Base-by-base conservation (phyloP, 2,113 vertebrate species). In the Cyprinodon brontotheroides region DNA sequence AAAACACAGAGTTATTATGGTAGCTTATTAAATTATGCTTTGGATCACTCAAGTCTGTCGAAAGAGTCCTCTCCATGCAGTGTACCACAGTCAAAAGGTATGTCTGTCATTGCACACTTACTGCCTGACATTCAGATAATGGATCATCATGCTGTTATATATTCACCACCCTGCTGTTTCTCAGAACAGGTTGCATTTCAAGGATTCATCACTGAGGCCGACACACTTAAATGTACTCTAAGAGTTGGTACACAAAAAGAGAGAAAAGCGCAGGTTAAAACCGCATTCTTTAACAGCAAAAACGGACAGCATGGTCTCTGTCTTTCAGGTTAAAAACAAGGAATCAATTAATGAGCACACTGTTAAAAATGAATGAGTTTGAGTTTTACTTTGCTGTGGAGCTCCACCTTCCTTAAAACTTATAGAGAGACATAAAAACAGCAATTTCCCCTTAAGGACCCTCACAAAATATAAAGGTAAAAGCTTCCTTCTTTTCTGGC, bases 101-200 rank as follows among this genome's bases (percentile, higher is more conserved):
- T 77, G 71, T 74, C 72, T 43, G 80, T 70, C 79, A 72, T 47
- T 29, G 45, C 87, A 82, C 87, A 76, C 79, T 90, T 80, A 80
- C 72, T 61, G 74, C 70, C 75, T 89, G 85, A 91, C 90, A 89
- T 89, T 90, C 87, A 86, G 80, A 87, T 90, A 91, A 92, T 92
- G 89, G 90, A 86, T 85, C 41, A 50, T 65, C 74, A 65, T 45
- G 68, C 80, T 83, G 41, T 87, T 89, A 92, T 86, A 67, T 78
- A 90, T 89, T 85, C 86, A 78, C 83, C 75, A 72, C 74, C 87
- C 87, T 73, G 78, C 86, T 89, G 87, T 87, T 86, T 81, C 81
- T 78, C 45, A 84, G 87, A 86, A 86, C 77, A 79, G 64, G 83
- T 79, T 80, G 72, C 76, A 68, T 78, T 70, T 57, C 77, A 65